Evolutionary conservation across 2,888 invertebrate species (phyloP), one percentile per base, ranked within the genome.

Genomic region (Andrena marginata): DNA sequence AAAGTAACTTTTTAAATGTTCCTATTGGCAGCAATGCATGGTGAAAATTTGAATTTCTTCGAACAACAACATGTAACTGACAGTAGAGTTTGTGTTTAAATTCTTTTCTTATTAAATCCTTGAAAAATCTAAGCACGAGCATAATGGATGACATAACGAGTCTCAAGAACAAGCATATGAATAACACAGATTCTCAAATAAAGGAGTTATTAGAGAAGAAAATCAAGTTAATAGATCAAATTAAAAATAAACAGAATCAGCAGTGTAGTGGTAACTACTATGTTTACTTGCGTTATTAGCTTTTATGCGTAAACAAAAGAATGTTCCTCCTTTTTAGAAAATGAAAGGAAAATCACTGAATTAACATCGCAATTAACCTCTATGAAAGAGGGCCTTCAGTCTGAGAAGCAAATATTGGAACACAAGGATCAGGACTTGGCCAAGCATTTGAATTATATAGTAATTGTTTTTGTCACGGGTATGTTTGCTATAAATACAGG

Each of bases 101-200:
- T 49, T 56, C 1, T 71, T 2, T 60, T 60, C 29, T 54, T 48
- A 10, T 0, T 0, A 2, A 31, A 5, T 51, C 0, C 2, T 2
- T 51, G 23, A 31, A 56, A 54, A 20, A 13, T 54, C 13, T 60
- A 33, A 51, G 13, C n/a, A 5, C 26, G 29, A 48, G 7, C 13
- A 49, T 23, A 59, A 74, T 83, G 83, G 72, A 77, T n/a, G 59
- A 74, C 26, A 82, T 82, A 74, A 4, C 68, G 6, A 6, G 3
- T 0, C 33, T 74, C 0, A 81, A 78, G 7, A 42, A 70, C 8
- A 82, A 82, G 16, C 51, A 74, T 49, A 8, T 78, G 7, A 74
- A 82, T 42, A 26, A 59, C 42, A 42, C 70, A 0, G 54, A 59
- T n/a, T 8, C 29, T 7, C 64, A 75, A 29, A 8, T 83, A 8